A percentile compares a stretch with the other conserved stretches of the same genome.
Evolutionary conservation across 2,888 invertebrate genomes (phyloP).

Genomic region (Andrena fulva): DNA sequence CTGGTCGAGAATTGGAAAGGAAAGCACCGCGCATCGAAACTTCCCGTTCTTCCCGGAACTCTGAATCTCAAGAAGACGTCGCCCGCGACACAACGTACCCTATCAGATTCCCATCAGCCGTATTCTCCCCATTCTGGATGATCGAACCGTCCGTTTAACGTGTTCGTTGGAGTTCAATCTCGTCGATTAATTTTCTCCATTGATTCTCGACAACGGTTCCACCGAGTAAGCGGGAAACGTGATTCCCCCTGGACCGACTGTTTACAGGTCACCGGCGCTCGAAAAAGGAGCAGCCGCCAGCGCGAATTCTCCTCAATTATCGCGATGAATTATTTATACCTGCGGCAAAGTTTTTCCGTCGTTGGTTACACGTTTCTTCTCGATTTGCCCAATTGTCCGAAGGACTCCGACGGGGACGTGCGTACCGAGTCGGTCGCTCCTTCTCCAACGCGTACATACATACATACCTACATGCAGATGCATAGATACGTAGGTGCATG

Average conservation of each 20-base stretch:
- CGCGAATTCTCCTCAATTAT: neutral
- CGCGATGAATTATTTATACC: neutral
- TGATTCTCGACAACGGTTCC: neutral
- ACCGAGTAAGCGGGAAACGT: constrained; percentile 5
- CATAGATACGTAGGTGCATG: neutral
- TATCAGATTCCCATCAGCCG: neutral
- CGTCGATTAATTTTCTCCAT: constrained; percentile 14
- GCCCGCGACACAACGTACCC: neutral
- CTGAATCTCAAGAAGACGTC: neutral
- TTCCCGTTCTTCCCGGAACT: neutral
- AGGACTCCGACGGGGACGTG: neutral
- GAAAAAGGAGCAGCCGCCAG: neutral
- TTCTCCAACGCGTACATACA: neutral
- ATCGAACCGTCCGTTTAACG: neutral
- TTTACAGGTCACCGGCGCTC: constrained; percentile 9
- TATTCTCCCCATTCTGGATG: neutral
- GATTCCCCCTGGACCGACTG: neutral
- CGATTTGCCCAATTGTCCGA: constrained; percentile 2
- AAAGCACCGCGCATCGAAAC: neutral
- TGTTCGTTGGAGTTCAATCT: neutral
- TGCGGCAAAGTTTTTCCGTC: neutral
- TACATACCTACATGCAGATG: constrained; percentile 8
- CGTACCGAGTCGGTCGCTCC: neutral
- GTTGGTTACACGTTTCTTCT: neutral
- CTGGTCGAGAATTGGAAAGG: neutral